Percentiles rank a stretch among this genome's conserved stretches.
Evolutionary conservation across 2,797 vertebrate species (phyloP).

Genomic region (Rhinatrema bivittatum): DNA sequence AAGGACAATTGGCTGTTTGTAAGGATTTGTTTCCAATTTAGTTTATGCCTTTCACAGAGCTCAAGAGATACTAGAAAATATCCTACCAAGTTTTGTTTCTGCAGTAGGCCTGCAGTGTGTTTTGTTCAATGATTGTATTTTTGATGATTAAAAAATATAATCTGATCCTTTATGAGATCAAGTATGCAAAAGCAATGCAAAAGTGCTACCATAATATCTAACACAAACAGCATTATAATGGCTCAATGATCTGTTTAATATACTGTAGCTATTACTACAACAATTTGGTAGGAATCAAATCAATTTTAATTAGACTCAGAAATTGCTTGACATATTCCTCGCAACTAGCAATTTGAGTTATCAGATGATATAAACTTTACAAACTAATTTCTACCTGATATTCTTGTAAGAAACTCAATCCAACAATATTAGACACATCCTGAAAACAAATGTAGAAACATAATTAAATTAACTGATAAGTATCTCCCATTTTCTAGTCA

Average conservation of each 20-base stretch:
- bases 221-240: constrained; percentile 4
- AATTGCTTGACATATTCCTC: constrained; percentile 26
- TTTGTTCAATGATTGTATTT: not conserved
- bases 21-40: too few species aligned
- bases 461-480: constrained; percentile 72
- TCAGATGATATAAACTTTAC: constrained; percentile 49
- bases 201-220: not conserved
- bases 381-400: constrained; percentile 38
- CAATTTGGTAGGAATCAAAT: constrained; percentile 32
- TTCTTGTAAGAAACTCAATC: constrained; percentile 25
- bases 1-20: too few species aligned
- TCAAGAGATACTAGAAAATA: too few species aligned
- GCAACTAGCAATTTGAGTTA: constrained; percentile 29
- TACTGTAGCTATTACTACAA: constrained; percentile 3
- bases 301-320: constrained; percentile 38
- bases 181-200: not conserved
- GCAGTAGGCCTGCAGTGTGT: not conserved
- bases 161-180: constrained; percentile 9
- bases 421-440: constrained; percentile 54
- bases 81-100: too few species aligned
- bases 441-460: constrained; percentile 55
- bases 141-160: not conserved
- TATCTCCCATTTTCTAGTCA: constrained; percentile 55
- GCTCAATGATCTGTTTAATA: not conserved
- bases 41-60: too few species aligned